A percentile compares a stretch with the other conserved stretches of the same genome.
These are phyloP conservation scores for Hypsopygia costalis DNA, from an alignment of 2,888 invertebrate species.

Conservation along the genomic window DNA sequence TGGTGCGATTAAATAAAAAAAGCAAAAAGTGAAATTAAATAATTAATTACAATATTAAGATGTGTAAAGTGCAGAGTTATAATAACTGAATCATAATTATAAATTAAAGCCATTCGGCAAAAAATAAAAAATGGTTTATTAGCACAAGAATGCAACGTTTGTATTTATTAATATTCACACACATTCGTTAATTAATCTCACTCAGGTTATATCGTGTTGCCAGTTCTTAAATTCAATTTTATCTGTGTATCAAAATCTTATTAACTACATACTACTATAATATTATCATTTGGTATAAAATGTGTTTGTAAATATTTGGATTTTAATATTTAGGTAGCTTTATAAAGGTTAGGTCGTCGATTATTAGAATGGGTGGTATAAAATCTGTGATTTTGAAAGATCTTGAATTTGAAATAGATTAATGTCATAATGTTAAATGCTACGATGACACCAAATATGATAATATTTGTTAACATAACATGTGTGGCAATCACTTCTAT, in stretches of 20 bases:
- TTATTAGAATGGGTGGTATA: constrained; percentile 5
- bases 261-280: background rate
- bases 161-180: constrained; percentile 1
- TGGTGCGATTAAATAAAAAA: no score
- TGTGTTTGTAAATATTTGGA: constrained; percentile 1
- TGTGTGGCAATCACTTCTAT: background rate
- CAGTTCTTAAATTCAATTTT: background rate
- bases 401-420: constrained; percentile 16
- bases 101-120: background rate
- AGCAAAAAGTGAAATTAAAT: no score
- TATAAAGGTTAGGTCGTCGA: constrained; percentile 1
- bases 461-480: background rate
- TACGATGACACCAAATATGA: constrained; percentile 22
- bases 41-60: no score
- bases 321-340: constrained; percentile 1
- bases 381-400: constrained; percentile 33
- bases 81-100: no score
- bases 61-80: no score
- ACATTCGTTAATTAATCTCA: background rate
- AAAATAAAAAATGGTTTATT: background rate
- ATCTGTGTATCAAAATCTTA: background rate
- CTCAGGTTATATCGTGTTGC: constrained; percentile 1
- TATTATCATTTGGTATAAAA: background rate
- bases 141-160: background rate
- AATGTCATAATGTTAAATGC: constrained; percentile 3